These are phyloP conservation scores for Ictalurus punctatus DNA, from an alignment of 2,113 vertebrate genomes.

Conservation along the genomic window DNA sequence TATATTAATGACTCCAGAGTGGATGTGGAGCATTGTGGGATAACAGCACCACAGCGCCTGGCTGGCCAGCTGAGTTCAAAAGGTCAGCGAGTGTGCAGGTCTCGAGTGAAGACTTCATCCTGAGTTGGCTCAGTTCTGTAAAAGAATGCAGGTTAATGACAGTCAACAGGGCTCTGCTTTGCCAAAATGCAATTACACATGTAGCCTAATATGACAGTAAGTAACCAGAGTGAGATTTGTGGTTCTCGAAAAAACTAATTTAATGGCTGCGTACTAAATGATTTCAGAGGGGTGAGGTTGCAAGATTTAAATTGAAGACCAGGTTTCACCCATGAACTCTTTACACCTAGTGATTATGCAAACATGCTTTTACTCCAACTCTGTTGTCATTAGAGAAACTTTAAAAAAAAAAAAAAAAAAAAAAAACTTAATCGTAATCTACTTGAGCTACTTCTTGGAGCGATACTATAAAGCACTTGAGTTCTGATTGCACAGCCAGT, in stretches of 20 bases:
- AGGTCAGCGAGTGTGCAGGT: conserved; percentile 40
- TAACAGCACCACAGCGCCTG: conserved; percentile 38
- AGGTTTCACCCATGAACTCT: conserved; percentile 65
- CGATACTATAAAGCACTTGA: neutral
- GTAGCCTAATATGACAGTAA: conserved; percentile 51
- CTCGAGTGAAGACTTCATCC: neutral
- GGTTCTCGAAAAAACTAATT: conserved; percentile 66
- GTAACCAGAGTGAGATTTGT: conserved; percentile 68
- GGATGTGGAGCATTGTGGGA: conserved; percentile 53
- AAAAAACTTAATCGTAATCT: neutral
- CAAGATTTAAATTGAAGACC: conserved; percentile 52
- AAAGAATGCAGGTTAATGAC: conserved; percentile 37
- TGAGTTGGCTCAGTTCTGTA: neutral
- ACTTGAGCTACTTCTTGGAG: conserved; percentile 40
- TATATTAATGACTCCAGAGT: conserved; percentile 60
- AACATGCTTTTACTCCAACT: conserved; percentile 51
- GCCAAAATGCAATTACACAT: conserved; percentile 45
- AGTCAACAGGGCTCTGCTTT: conserved; percentile 24
- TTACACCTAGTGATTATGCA: conserved; percentile 61
- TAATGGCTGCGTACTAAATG: conserved; percentile 70
- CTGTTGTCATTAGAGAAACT: conserved; percentile 60
- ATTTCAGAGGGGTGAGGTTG: conserved; percentile 67
- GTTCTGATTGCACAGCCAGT: neutral
- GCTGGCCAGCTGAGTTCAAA: conserved; percentile 55
- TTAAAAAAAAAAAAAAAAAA: conserved; percentile 72